These are phyloP conservation scores for Anastrepha ludens DNA, from an alignment of 1,140 invertebrate genomes.

Conservation along the genomic window DNA sequence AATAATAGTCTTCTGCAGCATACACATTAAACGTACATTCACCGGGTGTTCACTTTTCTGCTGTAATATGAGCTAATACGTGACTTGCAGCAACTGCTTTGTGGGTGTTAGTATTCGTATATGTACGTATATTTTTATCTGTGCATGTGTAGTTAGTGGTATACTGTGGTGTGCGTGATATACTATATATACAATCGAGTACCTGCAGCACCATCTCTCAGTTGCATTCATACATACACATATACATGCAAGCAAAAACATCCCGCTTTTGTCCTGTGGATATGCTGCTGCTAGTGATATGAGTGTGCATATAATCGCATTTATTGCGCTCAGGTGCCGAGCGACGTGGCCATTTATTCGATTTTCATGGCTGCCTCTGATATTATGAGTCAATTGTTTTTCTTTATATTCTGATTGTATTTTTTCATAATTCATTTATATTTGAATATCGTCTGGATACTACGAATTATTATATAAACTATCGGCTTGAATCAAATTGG, in stretches of 20 bases:
- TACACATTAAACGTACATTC: too few relatives aligned
- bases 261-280: too few relatives aligned
- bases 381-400: neutral
- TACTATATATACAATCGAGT: neutral
- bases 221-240: neutral
- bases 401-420: neutral
- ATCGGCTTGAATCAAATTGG: too few relatives aligned
- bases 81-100: neutral
- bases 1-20: too few relatives aligned
- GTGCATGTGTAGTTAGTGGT: neutral
- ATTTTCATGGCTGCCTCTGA: neutral
- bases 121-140: too few relatives aligned
- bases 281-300: neutral
- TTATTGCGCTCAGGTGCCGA: slow-evolving; percentile 27
- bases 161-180: neutral
- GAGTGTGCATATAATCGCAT: neutral
- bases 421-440: neutral
- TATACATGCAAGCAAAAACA: neutral
- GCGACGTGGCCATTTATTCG: neutral
- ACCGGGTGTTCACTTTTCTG: too few relatives aligned
- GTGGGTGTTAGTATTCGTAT: too few relatives aligned
- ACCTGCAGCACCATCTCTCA: neutral
- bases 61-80: neutral
- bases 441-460: too few relatives aligned
- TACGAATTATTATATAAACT: too few relatives aligned